Conservation (phyloP, 2,113 vertebrate genomes). For the Mungos mungo region DNA sequence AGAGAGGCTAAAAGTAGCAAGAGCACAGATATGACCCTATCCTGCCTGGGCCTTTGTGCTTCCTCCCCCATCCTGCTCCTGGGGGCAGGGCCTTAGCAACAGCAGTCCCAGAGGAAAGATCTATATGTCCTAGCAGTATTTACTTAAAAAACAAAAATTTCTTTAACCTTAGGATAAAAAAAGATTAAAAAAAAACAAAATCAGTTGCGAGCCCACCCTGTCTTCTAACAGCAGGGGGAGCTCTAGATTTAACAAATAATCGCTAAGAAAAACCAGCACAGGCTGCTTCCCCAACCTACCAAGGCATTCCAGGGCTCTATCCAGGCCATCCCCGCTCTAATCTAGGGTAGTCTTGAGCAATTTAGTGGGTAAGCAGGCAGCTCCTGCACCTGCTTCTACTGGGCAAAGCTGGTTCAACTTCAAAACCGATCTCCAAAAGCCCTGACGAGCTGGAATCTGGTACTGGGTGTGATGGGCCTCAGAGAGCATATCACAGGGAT, state of each 20-base stretch:
- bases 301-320: not conserved
- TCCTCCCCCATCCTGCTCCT: not conserved
- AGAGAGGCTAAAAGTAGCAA: conserved; percentile 59
- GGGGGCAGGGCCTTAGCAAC: not conserved
- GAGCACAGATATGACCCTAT: conserved; percentile 54
- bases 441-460: not conserved
- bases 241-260: not conserved
- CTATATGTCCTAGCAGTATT: not conserved
- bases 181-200: not conserved
- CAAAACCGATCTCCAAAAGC: not conserved
- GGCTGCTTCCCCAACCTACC: not conserved
- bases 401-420: not conserved
- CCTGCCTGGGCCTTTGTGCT: conserved; percentile 25
- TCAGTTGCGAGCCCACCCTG: not conserved
- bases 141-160: not conserved
- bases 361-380: not conserved
- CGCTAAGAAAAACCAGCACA: not conserved
- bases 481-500: not conserved
- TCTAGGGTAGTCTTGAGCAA: not conserved
- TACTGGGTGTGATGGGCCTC: not conserved
- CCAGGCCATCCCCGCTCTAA: not conserved
- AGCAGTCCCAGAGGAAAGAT: not conserved
- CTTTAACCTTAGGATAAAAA: not conserved
- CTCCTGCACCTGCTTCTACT: not conserved
- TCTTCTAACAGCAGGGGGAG: conserved; percentile 69